phyloP scores from a whole-genome alignment of 2,797 vertebrate species.

The Fundulus diaphanus region DNA sequence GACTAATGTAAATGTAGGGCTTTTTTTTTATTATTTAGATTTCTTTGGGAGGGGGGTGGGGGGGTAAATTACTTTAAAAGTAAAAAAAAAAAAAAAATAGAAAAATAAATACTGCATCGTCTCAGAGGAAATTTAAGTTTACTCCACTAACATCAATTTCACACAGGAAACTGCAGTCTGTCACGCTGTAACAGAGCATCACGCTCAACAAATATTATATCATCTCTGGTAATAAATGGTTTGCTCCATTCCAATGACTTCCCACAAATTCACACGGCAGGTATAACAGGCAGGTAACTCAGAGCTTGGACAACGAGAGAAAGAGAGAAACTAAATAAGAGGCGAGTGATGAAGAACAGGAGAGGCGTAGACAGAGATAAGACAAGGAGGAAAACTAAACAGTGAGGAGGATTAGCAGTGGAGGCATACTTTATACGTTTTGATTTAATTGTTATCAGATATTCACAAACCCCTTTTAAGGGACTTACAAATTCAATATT shows the following conservation, averaged over 20 bases:
- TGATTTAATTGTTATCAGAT: slow-evolving; percentile 4
- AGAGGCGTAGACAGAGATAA: slow-evolving; percentile 28
- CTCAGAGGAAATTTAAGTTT: slow-evolving; percentile 29
- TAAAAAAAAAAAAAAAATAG: too few relatives aligned
- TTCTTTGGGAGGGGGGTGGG: too few relatives aligned
- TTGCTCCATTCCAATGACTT: slow-evolving; percentile 64
- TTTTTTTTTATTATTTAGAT: neutral
- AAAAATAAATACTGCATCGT: too few relatives aligned
- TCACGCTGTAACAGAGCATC: slow-evolving; percentile 51
- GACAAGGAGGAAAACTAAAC: too few relatives aligned
- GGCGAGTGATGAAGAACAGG: slow-evolving; percentile 42
- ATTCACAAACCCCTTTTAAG: neutral
- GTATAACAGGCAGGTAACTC: slow-evolving; percentile 53
- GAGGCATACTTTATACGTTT: slow-evolving; percentile 17
- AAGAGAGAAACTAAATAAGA: too few relatives aligned
- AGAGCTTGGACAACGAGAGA: slow-evolving; percentile 52
- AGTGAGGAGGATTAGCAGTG: slow-evolving; percentile 1
- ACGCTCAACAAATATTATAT: slow-evolving; percentile 63
- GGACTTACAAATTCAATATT: neutral
- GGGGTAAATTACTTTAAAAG: neutral
- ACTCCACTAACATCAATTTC: slow-evolving; percentile 34
- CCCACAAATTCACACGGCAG: slow-evolving; percentile 45
- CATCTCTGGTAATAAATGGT: slow-evolving; percentile 65
- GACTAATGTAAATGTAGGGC: neutral
- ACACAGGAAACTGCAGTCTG: slow-evolving; percentile 22